These are phyloP conservation scores for Nezara viridula DNA, from an alignment of 2,888 invertebrate species.

Conservation along the genomic window DNA sequence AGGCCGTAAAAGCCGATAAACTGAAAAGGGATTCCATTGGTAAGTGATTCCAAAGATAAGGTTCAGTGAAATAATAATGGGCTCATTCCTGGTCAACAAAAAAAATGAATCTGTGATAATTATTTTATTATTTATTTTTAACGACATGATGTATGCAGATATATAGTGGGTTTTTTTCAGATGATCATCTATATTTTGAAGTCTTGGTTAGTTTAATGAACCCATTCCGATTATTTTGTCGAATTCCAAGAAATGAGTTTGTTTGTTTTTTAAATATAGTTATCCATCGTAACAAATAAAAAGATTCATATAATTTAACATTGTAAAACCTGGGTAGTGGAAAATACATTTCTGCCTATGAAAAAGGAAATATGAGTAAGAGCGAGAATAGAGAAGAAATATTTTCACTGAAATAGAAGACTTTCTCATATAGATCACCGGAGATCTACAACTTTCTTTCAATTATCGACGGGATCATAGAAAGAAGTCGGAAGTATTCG, in stretches of 20 bases:
- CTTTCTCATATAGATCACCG: slow-evolving; percentile 37
- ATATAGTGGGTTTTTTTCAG: too few relatives aligned
- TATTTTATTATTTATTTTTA: neutral
- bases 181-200: too few relatives aligned
- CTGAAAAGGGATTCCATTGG: neutral
- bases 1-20: neutral
- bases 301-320: too few relatives aligned
- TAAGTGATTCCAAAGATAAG: neutral
- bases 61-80: neutral
- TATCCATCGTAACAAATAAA: too few relatives aligned
- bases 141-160: neutral
- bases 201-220: too few relatives aligned
- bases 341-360: neutral
- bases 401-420: slow-evolving; percentile 29
- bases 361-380: neutral
- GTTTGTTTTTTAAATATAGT: too few relatives aligned
- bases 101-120: neutral
- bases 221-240: neutral
- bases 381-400: neutral
- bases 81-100: neutral
- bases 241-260: neutral
- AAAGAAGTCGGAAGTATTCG: neutral
- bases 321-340: too few relatives aligned
- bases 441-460: slow-evolving; percentile 2
- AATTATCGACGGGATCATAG: neutral